Conservation (phyloP, 2,113 vertebrate genomes). For the Dasypus novemcinctus region DNA sequence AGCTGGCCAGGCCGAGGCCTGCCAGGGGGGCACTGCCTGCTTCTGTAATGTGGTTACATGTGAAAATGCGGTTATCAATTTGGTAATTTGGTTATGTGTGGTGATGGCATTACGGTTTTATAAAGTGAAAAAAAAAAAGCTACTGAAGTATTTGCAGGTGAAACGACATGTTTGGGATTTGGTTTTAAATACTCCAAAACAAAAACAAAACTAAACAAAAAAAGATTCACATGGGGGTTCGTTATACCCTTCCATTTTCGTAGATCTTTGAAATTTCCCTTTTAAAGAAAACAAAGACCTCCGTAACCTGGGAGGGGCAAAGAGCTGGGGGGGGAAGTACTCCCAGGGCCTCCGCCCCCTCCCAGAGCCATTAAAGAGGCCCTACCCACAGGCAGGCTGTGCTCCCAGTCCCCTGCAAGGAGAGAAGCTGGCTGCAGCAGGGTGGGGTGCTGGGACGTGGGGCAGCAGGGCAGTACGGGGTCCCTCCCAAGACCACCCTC, state of each 20-base stretch:
- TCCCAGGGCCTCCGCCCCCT: not conserved
- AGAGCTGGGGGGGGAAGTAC: not conserved
- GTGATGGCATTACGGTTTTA: not conserved
- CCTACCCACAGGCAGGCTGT: not conserved
- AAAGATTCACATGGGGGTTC: not conserved
- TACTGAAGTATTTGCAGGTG: not conserved
- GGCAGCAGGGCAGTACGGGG: not conserved
- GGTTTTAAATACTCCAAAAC: not conserved
- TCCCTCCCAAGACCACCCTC: not conserved
- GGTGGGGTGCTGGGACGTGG: fast-evolving
- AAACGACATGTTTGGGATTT: not conserved
- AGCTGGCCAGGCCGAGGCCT: too few species aligned
- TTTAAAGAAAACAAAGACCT: not conserved
- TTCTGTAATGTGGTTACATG: too few species aligned
- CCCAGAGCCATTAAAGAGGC: not conserved
- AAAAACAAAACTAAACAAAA: not conserved
- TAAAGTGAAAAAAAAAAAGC: not conserved
- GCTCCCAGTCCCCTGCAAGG: not conserved
- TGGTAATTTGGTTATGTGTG: not conserved
- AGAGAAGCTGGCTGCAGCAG: not conserved
- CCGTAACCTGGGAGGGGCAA: not conserved
- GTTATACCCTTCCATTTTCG: not conserved
- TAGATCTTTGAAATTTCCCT: not conserved
- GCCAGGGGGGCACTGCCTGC: too few species aligned
- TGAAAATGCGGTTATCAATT: too few species aligned